Conservation (phyloP, 2,888 invertebrate species). For the Acleris laterana region DNA sequence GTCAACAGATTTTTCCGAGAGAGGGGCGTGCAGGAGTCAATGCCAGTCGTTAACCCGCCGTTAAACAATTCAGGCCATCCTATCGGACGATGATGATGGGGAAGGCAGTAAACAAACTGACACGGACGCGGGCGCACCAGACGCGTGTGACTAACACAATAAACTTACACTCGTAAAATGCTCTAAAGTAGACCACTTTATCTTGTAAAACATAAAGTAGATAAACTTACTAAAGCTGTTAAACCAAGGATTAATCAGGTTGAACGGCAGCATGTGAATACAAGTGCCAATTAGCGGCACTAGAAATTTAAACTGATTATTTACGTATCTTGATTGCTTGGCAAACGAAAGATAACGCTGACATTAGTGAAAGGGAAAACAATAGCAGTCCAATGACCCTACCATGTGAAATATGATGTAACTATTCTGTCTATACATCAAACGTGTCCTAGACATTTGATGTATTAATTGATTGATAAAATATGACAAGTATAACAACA, state of each 20-base stretch:
- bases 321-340: slow-evolving; percentile 56
- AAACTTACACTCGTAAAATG: slow-evolving; percentile 29
- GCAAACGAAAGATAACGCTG: slow-evolving; percentile 51
- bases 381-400: slow-evolving; percentile 45
- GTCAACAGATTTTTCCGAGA: slow-evolving; percentile 60
- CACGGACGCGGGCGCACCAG: slow-evolving; percentile 51
- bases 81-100: slow-evolving; percentile 59
- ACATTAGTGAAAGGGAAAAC: slow-evolving; percentile 40
- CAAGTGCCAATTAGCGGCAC: slow-evolving; percentile 17
- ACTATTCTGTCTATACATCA: slow-evolving; percentile 22
- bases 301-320: slow-evolving; percentile 18
- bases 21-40: slow-evolving; percentile 62
- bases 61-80: slow-evolving; percentile 72
- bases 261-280: slow-evolving; percentile 9
- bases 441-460: neutral
- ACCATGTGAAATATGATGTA: slow-evolving; percentile 29
- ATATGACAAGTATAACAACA: neutral
- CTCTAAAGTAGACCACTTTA: slow-evolving; percentile 26
- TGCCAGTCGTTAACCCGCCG: slow-evolving; percentile 72
- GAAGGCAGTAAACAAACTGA: slow-evolving; percentile 57
- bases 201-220: slow-evolving; percentile 12
- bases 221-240: slow-evolving; percentile 3
- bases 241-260: slow-evolving; percentile 14
- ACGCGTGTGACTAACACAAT: slow-evolving; percentile 61
- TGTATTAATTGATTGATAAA: neutral